Evolutionary conservation across 2,113 vertebrate species (phyloP), one percentile per base, ranked within the genome.

Genomic region (Microtus richardsoni): DNA sequence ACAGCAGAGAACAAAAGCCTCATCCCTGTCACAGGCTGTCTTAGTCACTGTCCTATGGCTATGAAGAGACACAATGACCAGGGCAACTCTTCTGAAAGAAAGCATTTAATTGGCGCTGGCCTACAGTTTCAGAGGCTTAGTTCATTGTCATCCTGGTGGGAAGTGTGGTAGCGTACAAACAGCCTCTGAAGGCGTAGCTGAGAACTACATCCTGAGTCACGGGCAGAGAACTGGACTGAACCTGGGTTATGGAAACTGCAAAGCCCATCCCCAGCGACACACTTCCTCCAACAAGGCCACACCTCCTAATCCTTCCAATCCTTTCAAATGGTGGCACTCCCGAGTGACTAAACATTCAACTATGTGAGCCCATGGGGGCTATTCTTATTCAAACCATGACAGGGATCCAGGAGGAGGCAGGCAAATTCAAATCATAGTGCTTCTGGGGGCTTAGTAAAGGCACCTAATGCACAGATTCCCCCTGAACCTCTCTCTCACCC

Each of bases 371-470:
- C 54, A 39, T n/a, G 49, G 36, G 33, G 21, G 12, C 12, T 12
- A 39, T 82, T 82, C 36, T 82, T 82, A 60, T 60, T 82, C 11
- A 60, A 39, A 82, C 33, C 49, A 58, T 36, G 9, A 82, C 54
- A 62, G n/a, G 74, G 5, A 8, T 36, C 24, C 19, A n/a, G 24
- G 84, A 87, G 41, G 30, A 95, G 91, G 92, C 26, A 79, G 26
- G 4, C 68, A 95, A 44, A 95, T 89, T 95, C 91, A 86, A 90
- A 78, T 78, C 21, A 11, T n/a, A n/a, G 47, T 80, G 58, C 66
- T 92, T 49, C 80, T 44, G n/a, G 60, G 16, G 33, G 41, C 24
- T 82, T 88, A 84, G 68, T 83, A 36, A 89, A 90, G 75, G 39
- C 26, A 62, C 49, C 87, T 60, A 68, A 24, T 3, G 17, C 19